Evolutionary conservation across 2,888 invertebrate genomes (phyloP), one percentile per base, ranked within the genome.

Genomic region (Macrophya annulata): DNA sequence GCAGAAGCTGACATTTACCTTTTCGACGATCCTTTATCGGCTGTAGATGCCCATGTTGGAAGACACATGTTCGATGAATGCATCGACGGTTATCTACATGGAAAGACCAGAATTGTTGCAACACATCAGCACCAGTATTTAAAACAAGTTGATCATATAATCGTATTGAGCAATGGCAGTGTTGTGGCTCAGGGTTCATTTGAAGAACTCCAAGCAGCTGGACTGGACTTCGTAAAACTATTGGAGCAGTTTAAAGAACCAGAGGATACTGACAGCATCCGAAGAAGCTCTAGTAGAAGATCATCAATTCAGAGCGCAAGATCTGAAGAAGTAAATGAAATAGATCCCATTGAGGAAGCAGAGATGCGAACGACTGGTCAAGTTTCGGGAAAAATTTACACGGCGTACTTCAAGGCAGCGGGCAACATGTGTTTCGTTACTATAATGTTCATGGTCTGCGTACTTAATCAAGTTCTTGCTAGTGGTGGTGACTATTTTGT

Each of bases 41-140:
- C 97, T 17, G 97, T 97, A 0, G 97, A 97, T 90, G 94, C 96
- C 0, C 95, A 96, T 89, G 97, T 97, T 4, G 96, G 96, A 0
- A 95, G 95, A 88, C 95, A 96, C 89, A 94, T 97, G 62, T 97
- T 97, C 92, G 96, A 96, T 88, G 95, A 95, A 91, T 97, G 96
- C 89, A 95, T 96, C 62, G 93, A 90, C 84, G 94, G 93, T 90
- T 94, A 94, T 89, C 93, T 98, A 85, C 94, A 94, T 68, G 94
- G 95, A n/a, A 96, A 97, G 91, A 96, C 97, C 10, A 95, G 96
- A 0, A 94, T 98, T 77, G 93, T 98, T 85, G 96, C 97, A 4
- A 98, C 98, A 0, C 98, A 98, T 94, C 98, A 98, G 92, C 93
- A 98, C 82, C 98, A 98, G 92, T 97, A 97, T 88, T 94, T 97